Evolutionary conservation across 2,888 invertebrate species (phyloP).

Genomic region (Strigamia transsilvanica): DNA sequence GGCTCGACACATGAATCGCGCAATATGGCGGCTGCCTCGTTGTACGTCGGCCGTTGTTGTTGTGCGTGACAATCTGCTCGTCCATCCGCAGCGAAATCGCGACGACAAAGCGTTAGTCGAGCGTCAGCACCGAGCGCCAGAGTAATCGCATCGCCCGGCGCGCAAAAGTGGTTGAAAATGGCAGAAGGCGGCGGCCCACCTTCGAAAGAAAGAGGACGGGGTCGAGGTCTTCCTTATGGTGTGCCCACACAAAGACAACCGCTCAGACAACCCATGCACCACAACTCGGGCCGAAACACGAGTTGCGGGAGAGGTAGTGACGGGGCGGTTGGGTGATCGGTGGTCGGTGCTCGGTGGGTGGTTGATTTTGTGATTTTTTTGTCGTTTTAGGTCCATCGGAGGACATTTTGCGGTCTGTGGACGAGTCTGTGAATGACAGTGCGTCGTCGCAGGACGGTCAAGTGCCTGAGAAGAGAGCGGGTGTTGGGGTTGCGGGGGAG

Average conservation of each 20-base stretch:
- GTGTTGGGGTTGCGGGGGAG: too few species aligned
- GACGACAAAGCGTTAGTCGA: not conserved
- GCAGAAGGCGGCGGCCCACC: constrained; percentile 34
- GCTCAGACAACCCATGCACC: constrained; percentile 27
- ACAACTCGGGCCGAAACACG: not conserved
- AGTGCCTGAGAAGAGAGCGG: constrained; percentile 39
- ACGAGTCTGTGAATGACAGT: constrained; percentile 27
- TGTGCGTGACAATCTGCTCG: constrained; percentile 2
- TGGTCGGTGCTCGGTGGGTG: not conserved
- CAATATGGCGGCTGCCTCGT: constrained; percentile 34
- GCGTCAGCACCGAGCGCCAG: not conserved
- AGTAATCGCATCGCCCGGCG: not conserved
- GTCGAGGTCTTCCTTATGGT: constrained; percentile 44
- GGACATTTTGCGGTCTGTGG: constrained; percentile 28
- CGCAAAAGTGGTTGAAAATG: not conserved
- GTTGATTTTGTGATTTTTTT: not conserved
- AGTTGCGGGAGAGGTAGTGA: not conserved
- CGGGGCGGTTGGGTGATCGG: not conserved
- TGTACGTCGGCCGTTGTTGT: not conserved
- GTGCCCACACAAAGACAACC: constrained; percentile 39
- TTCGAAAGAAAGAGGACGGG: not conserved
- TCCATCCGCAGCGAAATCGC: not conserved
- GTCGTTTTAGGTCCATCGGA: not conserved
- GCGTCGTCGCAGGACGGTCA: constrained; percentile 34
- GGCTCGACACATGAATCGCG: not conserved